These are phyloP conservation scores for Thymelicus lineola DNA, from an alignment of 2,888 invertebrate species.

Conservation along the genomic window DNA sequence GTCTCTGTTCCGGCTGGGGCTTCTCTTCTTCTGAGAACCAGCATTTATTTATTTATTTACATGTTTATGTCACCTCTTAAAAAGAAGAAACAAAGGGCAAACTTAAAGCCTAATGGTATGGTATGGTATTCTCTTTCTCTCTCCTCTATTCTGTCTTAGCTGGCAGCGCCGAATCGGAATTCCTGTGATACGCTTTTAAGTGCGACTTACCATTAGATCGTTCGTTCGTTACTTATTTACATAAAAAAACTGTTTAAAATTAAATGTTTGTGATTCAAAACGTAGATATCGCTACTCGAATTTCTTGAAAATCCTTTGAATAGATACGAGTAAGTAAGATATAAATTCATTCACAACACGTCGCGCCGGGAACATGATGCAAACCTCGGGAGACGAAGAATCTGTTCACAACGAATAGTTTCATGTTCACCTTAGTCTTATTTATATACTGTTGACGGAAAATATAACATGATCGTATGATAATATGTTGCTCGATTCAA, in stretches of 20 bases:
- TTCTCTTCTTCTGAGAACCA: too few species aligned
- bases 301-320: constrained; percentile 29
- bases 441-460: constrained; percentile 72
- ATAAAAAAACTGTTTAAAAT: background rate
- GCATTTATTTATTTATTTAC: too few species aligned
- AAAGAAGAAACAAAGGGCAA: too few species aligned
- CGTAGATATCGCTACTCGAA: constrained; percentile 14
- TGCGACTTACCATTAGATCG: too few species aligned
- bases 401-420: constrained; percentile 69
- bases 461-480: constrained; percentile 62
- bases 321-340: constrained; percentile 35
- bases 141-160: too few species aligned
- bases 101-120: too few species aligned
- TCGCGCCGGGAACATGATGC: constrained; percentile 75
- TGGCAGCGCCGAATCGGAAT: too few species aligned
- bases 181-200: too few species aligned
- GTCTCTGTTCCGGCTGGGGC: too few species aligned
- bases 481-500: constrained; percentile 13
- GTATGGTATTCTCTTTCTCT: too few species aligned
- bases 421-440: constrained; percentile 64
- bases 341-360: constrained; percentile 70
- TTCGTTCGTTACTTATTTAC: too few species aligned
- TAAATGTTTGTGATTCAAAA: background rate
- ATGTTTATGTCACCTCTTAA: too few species aligned
- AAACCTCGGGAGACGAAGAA: constrained; percentile 75